phyloP scores from a whole-genome alignment of 1,140 invertebrate species.

The Triops longicaudatus region DNA sequence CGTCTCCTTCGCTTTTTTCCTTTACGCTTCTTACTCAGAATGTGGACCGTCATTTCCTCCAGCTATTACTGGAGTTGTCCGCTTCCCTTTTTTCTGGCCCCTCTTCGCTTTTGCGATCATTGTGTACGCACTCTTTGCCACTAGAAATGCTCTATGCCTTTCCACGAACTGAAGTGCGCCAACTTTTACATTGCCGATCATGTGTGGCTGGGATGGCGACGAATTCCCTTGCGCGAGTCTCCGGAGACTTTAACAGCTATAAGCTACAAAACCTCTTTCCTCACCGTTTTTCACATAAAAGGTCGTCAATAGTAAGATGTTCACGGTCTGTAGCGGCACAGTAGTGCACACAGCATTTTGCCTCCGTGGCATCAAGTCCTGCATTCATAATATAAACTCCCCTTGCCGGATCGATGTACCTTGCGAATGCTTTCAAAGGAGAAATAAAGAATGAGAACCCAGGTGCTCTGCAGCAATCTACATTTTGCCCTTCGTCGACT shows the following conservation, averaged over 20 bases:
- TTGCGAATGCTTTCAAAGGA: not conserved
- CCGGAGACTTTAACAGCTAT: not conserved
- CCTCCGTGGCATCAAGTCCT: constrained; percentile 5
- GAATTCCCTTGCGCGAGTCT: not conserved
- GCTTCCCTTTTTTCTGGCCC: not conserved
- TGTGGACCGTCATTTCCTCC: not conserved
- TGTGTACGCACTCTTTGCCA: not conserved
- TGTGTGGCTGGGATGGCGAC: not conserved
- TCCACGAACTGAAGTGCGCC: not conserved
- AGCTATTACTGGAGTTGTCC: not conserved
- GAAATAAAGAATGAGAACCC: not conserved
- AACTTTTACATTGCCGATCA: not conserved
- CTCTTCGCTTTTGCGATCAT: constrained; percentile 1
- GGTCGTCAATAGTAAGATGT: constrained; percentile 15
- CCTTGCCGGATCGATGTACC: not conserved
- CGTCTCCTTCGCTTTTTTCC: not conserved
- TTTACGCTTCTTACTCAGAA: not conserved
- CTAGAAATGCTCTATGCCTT: not conserved
- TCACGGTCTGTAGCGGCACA: constrained; percentile 5
- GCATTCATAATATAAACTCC: constrained; percentile 8
- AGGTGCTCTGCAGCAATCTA: not conserved
- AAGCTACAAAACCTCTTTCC: constrained; percentile 15
- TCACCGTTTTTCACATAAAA: constrained; percentile 12
- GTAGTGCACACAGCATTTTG: not conserved
- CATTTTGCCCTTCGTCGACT: not conserved